Base-by-base conservation (phyloP, 2,113 vertebrate genomes). In the Bostrychus sinensis region DNA sequence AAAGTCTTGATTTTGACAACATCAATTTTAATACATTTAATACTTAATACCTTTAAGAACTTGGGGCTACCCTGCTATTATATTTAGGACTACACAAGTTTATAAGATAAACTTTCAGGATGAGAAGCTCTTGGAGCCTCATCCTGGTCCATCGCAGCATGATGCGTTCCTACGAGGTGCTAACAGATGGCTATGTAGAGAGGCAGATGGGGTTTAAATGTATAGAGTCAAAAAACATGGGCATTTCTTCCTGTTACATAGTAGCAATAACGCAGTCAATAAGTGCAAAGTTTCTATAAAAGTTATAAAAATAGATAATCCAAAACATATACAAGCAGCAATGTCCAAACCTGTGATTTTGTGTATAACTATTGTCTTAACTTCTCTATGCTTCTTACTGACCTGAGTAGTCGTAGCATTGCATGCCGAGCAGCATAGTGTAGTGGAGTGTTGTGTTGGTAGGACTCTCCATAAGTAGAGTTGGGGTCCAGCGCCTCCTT, bases 401-500 rank as follows among this genome's bases (percentile, higher is more conserved):
- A 98, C 97, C 95, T 95, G 87, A 99, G 89, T 74, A 99, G 94
- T 72, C 95, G 95, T 51, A 93, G 93, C 97, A 98, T 99, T 77
- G 96, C 96, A 73, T 98, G 96, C 78, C 95, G 92, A 75, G 96
- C 94, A 89, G 96, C 96, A 68, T 99, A 99, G 89, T 99, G 97
- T 69, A 99, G 93, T 0, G 97, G 95, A 78, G 97, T 99, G 82
- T 99, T 99, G 89, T 98, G 96, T 90, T 98, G 96, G 85, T 98
- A 98, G 2, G 95, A 95, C 76, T 99, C 97, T 85, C 97, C 97
- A 32, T 99, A 99, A 39, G 96, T 97, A 80, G 94, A 92, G 88
- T 98, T 99, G 82, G 97, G 97, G 90, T 99, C 97, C 85, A 99
- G 90, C 72, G 95, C 95, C 86, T 99, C 96, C 89, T 96, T 98